phyloP scores from a whole-genome alignment of 2,797 vertebrate species.

The Parauchenoglanis ngamensis region DNA sequence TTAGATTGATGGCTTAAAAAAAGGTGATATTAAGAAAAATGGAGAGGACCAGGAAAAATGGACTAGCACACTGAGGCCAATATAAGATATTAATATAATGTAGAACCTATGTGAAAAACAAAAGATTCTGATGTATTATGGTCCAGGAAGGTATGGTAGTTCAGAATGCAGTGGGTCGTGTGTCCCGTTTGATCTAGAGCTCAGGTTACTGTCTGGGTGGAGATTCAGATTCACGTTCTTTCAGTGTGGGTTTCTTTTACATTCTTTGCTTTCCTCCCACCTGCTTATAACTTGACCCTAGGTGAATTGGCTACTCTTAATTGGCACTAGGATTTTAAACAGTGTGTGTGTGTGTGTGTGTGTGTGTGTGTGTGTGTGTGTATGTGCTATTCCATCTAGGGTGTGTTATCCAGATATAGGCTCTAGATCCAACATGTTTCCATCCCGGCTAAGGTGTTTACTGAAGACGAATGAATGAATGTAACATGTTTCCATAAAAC shows the following conservation, averaged over 20 bases:
- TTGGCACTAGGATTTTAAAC: neutral
- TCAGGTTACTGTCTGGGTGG: neutral
- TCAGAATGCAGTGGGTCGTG: neutral
- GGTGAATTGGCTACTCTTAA: neutral
- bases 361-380: neutral
- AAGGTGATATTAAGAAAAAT: neutral
- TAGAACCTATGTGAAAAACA: neutral
- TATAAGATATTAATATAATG: conserved; percentile 2
- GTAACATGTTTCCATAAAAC: neutral
- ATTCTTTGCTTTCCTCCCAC: neutral
- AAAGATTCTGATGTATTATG: conserved; percentile 5
- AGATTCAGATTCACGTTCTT: neutral
- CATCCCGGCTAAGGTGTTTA: neutral
- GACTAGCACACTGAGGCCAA: neutral
- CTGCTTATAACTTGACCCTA: too few relatives aligned
- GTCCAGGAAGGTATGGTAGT: neutral
- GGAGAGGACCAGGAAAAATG: neutral
- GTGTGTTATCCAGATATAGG: neutral
- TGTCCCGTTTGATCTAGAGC: neutral
- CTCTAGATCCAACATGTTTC: neutral
- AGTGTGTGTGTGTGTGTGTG: neutral
- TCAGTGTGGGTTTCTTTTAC: neutral
- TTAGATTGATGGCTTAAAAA: conserved; percentile 10
- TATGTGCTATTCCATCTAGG: neutral
- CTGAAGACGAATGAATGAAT: neutral